A percentile compares a stretch with the other conserved stretches of the same genome.
Evolutionary conservation across 2,888 invertebrate species (phyloP).

Genomic region (Rhagium mordax): DNA sequence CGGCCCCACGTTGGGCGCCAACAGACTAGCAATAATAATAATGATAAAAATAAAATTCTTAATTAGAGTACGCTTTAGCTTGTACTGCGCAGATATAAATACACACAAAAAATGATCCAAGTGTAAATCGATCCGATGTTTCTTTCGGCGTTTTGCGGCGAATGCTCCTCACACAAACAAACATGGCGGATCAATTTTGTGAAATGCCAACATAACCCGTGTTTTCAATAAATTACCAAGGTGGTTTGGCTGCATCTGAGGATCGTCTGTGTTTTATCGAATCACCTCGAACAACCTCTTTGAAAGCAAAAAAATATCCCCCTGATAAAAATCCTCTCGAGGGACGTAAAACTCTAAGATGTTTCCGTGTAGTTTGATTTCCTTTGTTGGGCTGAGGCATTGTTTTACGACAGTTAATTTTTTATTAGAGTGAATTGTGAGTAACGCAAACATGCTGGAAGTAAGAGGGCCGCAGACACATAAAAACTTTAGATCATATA

Average conservation of each 20-base stretch:
- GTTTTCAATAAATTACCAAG: background rate
- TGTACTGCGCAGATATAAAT: too few species aligned
- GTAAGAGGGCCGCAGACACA: conserved; percentile 7
- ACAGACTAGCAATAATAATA: too few species aligned
- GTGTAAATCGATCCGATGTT: background rate
- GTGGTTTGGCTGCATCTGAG: background rate
- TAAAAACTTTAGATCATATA: background rate
- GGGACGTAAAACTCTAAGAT: conserved; percentile 11
- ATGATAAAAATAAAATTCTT: too few species aligned
- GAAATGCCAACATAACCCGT: background rate
- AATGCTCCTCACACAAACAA: background rate
- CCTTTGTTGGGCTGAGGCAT: conserved; percentile 18
- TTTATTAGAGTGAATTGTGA: conserved; percentile 16
- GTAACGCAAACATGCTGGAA: conserved; percentile 4
- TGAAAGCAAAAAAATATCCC: conserved; percentile 4
- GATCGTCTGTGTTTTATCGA: conserved; percentile 10
- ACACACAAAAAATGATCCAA: background rate
- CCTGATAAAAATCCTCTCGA: conserved; percentile 7
- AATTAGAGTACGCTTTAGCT: too few species aligned
- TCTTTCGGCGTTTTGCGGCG: background rate
- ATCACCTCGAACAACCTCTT: conserved; percentile 1
- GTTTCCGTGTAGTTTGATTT: conserved; percentile 9
- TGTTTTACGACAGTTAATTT: conserved; percentile 31
- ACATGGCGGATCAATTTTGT: background rate
- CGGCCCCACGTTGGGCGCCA: too few species aligned